Percentiles rank a stretch among this genome's conserved stretches.
Conservation (phyloP, 2,797 vertebrate genomes). For the Nyctalus aviator region DNA sequence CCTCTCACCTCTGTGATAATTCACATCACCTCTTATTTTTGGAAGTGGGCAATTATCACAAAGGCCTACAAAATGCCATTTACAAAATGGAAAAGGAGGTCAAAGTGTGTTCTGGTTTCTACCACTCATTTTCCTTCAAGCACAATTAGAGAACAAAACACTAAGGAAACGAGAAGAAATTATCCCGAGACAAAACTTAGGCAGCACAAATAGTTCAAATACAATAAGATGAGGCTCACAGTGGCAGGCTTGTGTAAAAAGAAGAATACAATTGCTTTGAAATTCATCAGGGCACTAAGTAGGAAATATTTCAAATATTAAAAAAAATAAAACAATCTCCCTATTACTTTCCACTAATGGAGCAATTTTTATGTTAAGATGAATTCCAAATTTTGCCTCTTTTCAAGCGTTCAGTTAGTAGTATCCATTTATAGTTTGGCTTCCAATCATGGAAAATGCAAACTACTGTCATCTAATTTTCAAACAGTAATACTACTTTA, state of each 20-base stretch:
- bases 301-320: constrained; percentile 60
- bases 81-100: constrained; percentile 48
- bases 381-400: constrained; percentile 64
- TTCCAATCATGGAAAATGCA: constrained; percentile 30
- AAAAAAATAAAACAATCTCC: constrained; percentile 37
- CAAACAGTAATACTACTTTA: constrained; percentile 27
- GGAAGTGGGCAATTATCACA: constrained; percentile 6
- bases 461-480: constrained; percentile 63
- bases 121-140: constrained; percentile 37
- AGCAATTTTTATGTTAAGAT: constrained; percentile 67
- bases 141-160: constrained; percentile 41
- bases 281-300: constrained; percentile 64
- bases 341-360: constrained; percentile 60
- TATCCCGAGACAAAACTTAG: constrained; percentile 67
- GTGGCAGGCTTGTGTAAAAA: constrained; percentile 25
- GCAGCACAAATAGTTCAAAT: constrained; percentile 56
- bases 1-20: neutral
- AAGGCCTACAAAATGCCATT: constrained; percentile 44
- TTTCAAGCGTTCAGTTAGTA: constrained; percentile 42
- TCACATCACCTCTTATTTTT: constrained; percentile 48
- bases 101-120: constrained; percentile 59
- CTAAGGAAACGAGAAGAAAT: constrained; percentile 58
- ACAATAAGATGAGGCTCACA: constrained; percentile 30
- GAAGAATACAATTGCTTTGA: constrained; percentile 55
- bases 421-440: constrained; percentile 43